A percentile compares a stretch with the other conserved stretches of the same genome.
phyloP scores from a whole-genome alignment of 1,140 invertebrate species.

The Bombus turneri region DNA sequence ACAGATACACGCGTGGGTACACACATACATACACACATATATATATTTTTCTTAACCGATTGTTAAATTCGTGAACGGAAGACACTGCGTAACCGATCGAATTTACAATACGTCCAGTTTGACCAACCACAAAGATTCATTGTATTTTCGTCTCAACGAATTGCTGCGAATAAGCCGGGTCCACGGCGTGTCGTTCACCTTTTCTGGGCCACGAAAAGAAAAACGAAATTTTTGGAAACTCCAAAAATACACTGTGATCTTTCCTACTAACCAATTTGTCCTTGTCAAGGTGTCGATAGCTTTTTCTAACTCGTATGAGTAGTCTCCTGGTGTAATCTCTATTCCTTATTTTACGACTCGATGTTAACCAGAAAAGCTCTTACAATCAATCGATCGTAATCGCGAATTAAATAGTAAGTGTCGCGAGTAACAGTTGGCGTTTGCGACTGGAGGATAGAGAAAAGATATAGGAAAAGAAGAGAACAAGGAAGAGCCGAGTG shows the following conservation, averaged over 20 bases:
- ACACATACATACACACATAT: not conserved
- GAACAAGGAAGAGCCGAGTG: slow-evolving; percentile 1
- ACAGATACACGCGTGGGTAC: not conserved
- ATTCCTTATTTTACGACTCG: slow-evolving; percentile 3
- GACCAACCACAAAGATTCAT: slow-evolving; percentile 26
- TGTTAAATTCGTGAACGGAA: not conserved
- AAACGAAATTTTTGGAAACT: slow-evolving; percentile 17
- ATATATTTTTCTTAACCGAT: slow-evolving; percentile 23
- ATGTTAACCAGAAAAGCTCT: slow-evolving; percentile 52
- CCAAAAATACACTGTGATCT: slow-evolving; percentile 35
- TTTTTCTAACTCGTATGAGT: not conserved
- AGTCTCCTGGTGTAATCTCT: not conserved
- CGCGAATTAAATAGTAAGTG: slow-evolving; percentile 33
- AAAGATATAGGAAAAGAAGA: slow-evolving; percentile 8
- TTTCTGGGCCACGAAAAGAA: slow-evolving; percentile 4
- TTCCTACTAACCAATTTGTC: not conserved
- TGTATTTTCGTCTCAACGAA: slow-evolving; percentile 16
- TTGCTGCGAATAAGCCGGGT: slow-evolving; percentile 44
- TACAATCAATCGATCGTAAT: slow-evolving; percentile 31
- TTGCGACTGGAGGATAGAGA: slow-evolving; percentile 20
- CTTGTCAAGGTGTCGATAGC: not conserved
- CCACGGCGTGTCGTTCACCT: slow-evolving; percentile 64
- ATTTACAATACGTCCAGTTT: slow-evolving; percentile 32
- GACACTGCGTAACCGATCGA: not conserved
- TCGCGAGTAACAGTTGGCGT: slow-evolving; percentile 40